These are phyloP conservation scores for Drosophila cognata DNA, from an alignment of 2,888 invertebrate genomes.

Conservation along the genomic window DNA sequence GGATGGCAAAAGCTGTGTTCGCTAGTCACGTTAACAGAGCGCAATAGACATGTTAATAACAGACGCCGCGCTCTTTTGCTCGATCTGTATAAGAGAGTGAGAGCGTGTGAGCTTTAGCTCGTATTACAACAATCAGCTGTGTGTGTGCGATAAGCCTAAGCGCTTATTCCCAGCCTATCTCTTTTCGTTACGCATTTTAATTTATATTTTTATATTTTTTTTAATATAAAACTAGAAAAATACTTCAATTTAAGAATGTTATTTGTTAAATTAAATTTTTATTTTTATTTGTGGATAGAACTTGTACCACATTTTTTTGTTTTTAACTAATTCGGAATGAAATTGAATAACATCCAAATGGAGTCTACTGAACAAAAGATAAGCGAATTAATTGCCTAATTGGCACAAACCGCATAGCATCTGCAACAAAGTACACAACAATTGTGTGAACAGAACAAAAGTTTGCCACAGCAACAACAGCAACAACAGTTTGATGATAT, in stretches of 20 bases:
- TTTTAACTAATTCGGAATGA: neutral
- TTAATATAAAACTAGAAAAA: neutral
- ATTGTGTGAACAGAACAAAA: slow-evolving; percentile 17
- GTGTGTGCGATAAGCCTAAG: slow-evolving; percentile 39
- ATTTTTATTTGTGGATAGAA: neutral
- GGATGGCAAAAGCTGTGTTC: slow-evolving; percentile 20
- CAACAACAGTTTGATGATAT: slow-evolving; percentile 25
- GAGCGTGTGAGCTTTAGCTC: slow-evolving; percentile 23
- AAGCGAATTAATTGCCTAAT: slow-evolving; percentile 25
- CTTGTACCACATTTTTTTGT: neutral
- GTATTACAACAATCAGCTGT: slow-evolving; percentile 44
- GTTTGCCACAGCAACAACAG: slow-evolving; percentile 9
- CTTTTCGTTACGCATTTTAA: neutral
- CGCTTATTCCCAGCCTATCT: neutral
- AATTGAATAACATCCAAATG: slow-evolving; percentile 10
- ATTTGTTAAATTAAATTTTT: neutral
- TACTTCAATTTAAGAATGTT: neutral
- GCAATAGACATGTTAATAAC: slow-evolving; percentile 38
- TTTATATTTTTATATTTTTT: neutral
- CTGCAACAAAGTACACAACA: slow-evolving; percentile 16
- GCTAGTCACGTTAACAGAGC: slow-evolving; percentile 24
- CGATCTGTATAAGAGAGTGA: slow-evolving; percentile 25
- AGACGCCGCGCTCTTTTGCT: slow-evolving; percentile 13
- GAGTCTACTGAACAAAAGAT: slow-evolving; percentile 9
- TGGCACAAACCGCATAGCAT: slow-evolving; percentile 4